Base-by-base conservation (phyloP, 2,113 vertebrate genomes). In the Burhinus bistriatus region DNA sequence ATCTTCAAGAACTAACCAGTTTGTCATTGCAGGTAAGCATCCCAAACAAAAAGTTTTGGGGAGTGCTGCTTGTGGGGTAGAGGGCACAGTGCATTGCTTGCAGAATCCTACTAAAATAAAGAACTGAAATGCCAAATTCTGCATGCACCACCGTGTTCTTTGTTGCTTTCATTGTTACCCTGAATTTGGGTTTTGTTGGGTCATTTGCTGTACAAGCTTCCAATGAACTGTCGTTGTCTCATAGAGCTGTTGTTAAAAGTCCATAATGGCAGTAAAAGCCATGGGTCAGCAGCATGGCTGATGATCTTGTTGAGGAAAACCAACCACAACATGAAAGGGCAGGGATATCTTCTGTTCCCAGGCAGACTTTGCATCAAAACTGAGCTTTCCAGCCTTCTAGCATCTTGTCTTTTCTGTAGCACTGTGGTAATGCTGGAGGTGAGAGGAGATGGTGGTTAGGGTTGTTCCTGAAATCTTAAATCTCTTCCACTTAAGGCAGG, bases 1-100 rank as follows among this genome's bases (percentile, higher is more conserved):
- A n/a, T 29, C 44, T 1, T 49, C 91, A n/a, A 78, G 94, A 86
- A 20, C 38, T 13, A 16, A 83, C 59, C 2, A 20, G 23, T 54
- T 93, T 97, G 36, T 94, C 95, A 5, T 30, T 96, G 29, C 83
- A 97, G 97, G 98, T 98, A 70, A 40, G 93, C 11, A 4, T 20
- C 54, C 26, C 72, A 47, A 16, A 51, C 12, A 51, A 27, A 22
- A 61, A 15, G 15, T 57, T 85, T 16, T 61, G 71, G 32, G 61
- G 34, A 15, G 12, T 42, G 40, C 30, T 89, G 29, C 69, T 42
- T 7, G 2, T 61, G 32, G 19, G 38, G 10, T 29, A 55, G 54
- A 36, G 44, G 26, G 19, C 40, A 61, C 27, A 36, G 29, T 6
- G 26, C 11, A 36, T 59, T 55, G 44, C 44, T 64, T 77, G 16